A percentile compares a stretch with the other conserved stretches of the same genome.
These are phyloP conservation scores for Calephelis nemesis DNA, from an alignment of 1,140 invertebrate genomes.

Conservation along the genomic window DNA sequence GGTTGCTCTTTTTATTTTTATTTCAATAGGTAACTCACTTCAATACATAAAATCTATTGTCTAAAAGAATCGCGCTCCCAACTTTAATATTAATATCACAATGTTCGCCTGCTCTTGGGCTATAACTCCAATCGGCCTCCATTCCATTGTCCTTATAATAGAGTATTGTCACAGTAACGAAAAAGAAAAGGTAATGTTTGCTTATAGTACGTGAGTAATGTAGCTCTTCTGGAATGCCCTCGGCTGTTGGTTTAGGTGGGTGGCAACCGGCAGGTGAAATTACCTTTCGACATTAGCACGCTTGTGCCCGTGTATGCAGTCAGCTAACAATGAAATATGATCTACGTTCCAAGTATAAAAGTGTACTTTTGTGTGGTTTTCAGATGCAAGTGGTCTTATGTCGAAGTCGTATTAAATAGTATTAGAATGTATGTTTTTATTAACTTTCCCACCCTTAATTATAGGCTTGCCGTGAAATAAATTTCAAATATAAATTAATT, in stretches of 20 bases:
- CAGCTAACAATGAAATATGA: constrained; percentile 12
- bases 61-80: too few relatives aligned
- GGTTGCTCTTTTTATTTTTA: too few relatives aligned
- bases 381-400: too few relatives aligned
- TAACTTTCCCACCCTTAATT: too few relatives aligned
- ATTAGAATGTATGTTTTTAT: neutral
- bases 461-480: too few relatives aligned
- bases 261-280: constrained; percentile 1
- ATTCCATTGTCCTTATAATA: constrained; percentile 53
- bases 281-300: constrained; percentile 9
- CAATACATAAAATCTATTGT: too few relatives aligned
- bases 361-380: neutral
- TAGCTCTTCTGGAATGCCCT: constrained; percentile 12
- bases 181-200: constrained; percentile 22
- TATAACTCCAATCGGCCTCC: neutral
- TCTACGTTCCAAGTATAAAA: neutral
- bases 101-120: neutral
- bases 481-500: too few relatives aligned
- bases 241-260: constrained; percentile 12
- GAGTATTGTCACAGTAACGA: constrained; percentile 45
- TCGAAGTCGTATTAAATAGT: neutral
- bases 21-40: too few relatives aligned
- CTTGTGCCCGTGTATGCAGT: neutral
- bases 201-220: constrained; percentile 7
- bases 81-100: neutral